These are phyloP conservation scores for Lamellibrachia columna DNA, from an alignment of 2,888 invertebrate species.

Conservation along the genomic window DNA sequence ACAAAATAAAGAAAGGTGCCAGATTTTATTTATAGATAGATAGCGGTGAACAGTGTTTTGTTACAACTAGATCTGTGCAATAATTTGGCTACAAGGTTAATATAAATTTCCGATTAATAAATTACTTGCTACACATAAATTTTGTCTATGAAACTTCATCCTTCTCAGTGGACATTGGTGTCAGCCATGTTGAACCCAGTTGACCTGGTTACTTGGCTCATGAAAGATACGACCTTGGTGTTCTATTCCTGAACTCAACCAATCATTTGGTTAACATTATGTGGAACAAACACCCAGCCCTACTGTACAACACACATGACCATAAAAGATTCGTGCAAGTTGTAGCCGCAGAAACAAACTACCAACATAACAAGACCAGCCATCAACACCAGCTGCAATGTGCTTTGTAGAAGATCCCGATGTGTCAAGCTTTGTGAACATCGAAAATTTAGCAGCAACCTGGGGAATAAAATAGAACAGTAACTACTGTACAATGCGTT, in stretches of 20 bases:
- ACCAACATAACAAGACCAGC: conserved; percentile 4
- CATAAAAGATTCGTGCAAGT: background rate
- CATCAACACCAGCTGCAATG: background rate
- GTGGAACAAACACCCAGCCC: background rate
- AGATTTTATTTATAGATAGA: background rate
- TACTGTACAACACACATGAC: background rate
- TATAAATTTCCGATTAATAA: background rate
- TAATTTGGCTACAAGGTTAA: background rate
- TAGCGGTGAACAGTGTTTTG: background rate
- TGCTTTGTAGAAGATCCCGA: background rate
- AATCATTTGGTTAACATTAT: background rate
- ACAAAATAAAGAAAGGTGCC: background rate
- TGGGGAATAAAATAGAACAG: background rate
- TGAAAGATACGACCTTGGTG: background rate
- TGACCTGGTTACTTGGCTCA: background rate
- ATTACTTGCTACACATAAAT: background rate
- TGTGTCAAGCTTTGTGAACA: background rate
- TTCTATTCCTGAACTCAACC: background rate
- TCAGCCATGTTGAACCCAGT: background rate
- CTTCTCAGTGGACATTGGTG: background rate
- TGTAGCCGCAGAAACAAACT: background rate
- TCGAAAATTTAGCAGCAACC: background rate
- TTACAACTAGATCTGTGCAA: background rate
- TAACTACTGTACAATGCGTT: background rate
- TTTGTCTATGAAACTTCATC: background rate